Conservation (phyloP, 2,113 vertebrate species). For the Synodontis membranacea region DNA sequence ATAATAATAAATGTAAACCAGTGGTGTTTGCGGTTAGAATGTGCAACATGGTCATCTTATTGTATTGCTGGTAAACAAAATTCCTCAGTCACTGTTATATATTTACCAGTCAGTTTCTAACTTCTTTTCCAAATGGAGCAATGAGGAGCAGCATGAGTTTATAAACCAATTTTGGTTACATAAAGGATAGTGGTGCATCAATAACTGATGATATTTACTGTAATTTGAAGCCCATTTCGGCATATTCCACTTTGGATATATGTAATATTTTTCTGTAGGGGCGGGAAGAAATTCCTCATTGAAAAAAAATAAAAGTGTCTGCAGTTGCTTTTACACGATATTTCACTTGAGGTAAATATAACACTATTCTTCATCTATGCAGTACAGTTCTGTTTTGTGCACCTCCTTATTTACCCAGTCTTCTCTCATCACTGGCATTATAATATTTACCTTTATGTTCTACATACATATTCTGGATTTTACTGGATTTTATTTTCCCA, state of each 20-base stretch:
- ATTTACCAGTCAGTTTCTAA: background rate
- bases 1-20: background rate
- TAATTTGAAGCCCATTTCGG: background rate
- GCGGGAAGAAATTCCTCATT: background rate
- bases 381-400: background rate
- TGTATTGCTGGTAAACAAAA: background rate
- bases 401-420: background rate
- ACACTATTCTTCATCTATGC: background rate
- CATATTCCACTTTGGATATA: background rate
- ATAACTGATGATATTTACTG: background rate
- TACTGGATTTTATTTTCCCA: background rate
- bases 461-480: background rate
- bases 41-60: background rate
- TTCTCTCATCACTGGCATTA: background rate
- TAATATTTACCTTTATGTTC: background rate
- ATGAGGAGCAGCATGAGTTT: background rate
- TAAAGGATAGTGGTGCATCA: background rate
- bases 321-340: background rate
- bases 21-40: background rate
- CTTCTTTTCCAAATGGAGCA: background rate
- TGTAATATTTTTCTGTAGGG: background rate
- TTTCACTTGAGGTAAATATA: background rate
- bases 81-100: background rate
- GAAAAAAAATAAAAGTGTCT: background rate
- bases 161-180: constrained; percentile 9